Base-by-base conservation (phyloP, 2,888 invertebrate species). In the Troides aeacus region DNA sequence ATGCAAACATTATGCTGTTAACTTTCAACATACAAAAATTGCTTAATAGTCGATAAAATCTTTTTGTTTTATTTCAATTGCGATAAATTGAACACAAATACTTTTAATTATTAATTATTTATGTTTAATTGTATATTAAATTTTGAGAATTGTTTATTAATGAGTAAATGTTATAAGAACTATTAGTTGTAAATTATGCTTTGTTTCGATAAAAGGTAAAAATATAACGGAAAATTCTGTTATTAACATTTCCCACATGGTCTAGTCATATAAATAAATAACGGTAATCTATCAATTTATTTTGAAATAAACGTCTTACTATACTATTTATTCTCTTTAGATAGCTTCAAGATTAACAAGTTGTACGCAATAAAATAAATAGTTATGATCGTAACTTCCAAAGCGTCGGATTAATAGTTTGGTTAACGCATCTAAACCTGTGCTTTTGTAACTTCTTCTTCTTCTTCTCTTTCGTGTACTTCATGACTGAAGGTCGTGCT, bases 341-440 rank as follows among this genome's bases (percentile, higher is more conserved):
- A 67, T 60, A 69, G 62, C 64, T 71, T 69, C 36, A 66, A 39
- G 62, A 66, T 62, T 62, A 70, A 62, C 62, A 66, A 58, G 74
- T 75, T 81, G 81, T 84, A 83, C 81, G 79, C 80, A 75, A 73
- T 78, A 77, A 81, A 83, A 84, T 84, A 86, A 88, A 86, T 85
- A 79, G 79, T 81, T 77, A 82, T 81, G 83, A 84, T 85, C 84
- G 84, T 86, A 86, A 87, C 84, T 88, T 88, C 84, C 85, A 84
- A 83, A 81, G 84, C 83, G 82, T 81, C 82, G 79, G 79, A 81
- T 81, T 84, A 86, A 85, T 82, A 86, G 84, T 80, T 81, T 79
- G 81, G 78, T 74, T 77, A 76, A 78, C 78, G 78, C 76, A 81
- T 81, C 82, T 78, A 81, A 83, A 84, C 83, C 79, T 75, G 73